phyloP scores from a whole-genome alignment of 2,797 vertebrate genomes.

The Thripadectes ignobilis region DNA sequence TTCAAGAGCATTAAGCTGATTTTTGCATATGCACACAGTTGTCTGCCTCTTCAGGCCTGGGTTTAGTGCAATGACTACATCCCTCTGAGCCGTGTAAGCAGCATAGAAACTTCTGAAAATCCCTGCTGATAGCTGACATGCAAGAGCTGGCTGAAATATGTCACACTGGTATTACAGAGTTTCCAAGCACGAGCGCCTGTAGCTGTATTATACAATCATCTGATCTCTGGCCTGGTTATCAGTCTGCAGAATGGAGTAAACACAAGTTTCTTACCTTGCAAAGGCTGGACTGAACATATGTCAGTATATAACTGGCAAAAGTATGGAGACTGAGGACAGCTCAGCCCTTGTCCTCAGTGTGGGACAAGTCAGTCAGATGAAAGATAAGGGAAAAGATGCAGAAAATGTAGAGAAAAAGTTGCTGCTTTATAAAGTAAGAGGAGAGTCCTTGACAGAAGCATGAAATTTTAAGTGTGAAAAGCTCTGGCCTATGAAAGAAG shows the following conservation, averaged over 20 bases:
- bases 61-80: neutral
- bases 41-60: neutral
- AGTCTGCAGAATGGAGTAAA: neutral
- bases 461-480: neutral
- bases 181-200: accelerated
- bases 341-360: neutral
- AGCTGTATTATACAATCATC: neutral
- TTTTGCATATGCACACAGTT: neutral
- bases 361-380: neutral
- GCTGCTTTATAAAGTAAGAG: neutral
- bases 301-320: neutral
- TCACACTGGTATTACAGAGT: neutral
- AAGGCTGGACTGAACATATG: neutral
- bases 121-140: neutral
- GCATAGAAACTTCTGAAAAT: neutral
- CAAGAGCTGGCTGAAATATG: neutral
- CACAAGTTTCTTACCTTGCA: neutral
- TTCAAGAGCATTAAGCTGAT: neutral
- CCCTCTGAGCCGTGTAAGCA: neutral
- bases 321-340: neutral
- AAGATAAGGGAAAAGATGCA: neutral
- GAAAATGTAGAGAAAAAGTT: neutral
- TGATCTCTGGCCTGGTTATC: neutral
- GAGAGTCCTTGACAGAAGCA: neutral
- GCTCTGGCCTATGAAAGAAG: neutral